These are phyloP conservation scores for Hypercompe scribonia DNA, from an alignment of 2,888 invertebrate species.

Conservation along the genomic window DNA sequence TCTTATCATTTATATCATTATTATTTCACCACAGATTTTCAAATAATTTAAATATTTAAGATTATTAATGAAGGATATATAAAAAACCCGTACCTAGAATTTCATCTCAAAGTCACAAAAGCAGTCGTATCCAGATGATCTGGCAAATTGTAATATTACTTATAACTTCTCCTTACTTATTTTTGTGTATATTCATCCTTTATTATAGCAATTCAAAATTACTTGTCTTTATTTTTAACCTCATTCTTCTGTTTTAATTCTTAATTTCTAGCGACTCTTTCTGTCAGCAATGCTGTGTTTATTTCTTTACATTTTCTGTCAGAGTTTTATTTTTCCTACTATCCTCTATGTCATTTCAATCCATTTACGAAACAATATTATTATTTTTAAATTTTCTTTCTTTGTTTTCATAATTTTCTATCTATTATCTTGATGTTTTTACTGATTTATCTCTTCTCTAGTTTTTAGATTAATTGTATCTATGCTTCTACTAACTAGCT, in stretches of 20 bases:
- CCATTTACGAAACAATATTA: not conserved
- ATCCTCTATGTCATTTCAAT: not conserved
- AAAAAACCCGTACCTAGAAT: not conserved
- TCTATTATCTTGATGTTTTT: not conserved
- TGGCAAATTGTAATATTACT: not conserved
- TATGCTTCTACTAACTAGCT: not conserved
- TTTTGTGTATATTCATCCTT: not conserved
- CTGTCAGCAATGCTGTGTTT: not conserved
- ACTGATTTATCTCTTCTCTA: not conserved
- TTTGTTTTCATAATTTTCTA: not conserved
- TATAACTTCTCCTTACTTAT: not conserved
- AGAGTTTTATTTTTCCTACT: not conserved
- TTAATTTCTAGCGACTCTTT: not conserved
- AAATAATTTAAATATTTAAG: not conserved
- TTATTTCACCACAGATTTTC: not conserved
- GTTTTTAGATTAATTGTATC: no score
- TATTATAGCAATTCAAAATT: not conserved
- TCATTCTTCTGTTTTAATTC: not conserved
- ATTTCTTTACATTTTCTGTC: not conserved
- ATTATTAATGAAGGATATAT: not conserved
- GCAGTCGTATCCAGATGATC: not conserved
- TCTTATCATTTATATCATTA: not conserved
- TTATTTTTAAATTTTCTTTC: not conserved
- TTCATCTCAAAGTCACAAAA: not conserved
- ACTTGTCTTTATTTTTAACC: not conserved